Evolutionary conservation across 30 jellyfish, hydroid and myxozoan species (phyloP).

Genomic region (Sanderia malayensis): DNA sequence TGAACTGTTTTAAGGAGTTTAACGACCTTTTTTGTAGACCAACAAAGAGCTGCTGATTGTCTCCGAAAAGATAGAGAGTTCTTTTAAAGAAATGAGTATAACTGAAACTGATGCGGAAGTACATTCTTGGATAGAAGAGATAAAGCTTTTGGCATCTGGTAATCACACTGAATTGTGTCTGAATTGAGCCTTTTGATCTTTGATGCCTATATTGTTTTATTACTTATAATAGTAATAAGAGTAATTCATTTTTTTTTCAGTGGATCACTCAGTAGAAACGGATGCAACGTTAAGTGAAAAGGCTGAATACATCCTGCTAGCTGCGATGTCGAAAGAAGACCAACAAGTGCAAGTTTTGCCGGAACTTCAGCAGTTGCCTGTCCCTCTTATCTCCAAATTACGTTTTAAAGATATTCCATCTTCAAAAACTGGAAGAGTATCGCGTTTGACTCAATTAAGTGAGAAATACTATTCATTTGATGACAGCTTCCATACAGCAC

Average conservation of each 20-base stretch:
- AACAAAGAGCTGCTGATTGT: not conserved
- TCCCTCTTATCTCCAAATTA: not conserved
- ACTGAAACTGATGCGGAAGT: not conserved
- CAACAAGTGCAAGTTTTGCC: not conserved
- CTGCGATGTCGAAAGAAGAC: conserved; percentile 2
- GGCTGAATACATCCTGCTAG: conserved; percentile 2
- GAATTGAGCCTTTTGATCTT: not conserved
- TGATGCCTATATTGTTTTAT: not conserved
- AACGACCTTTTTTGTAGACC: not conserved
- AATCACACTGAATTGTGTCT: not conserved
- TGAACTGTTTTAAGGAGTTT: not conserved
- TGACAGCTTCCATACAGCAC: not conserved
- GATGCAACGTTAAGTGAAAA: not conserved
- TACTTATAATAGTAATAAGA: not conserved
- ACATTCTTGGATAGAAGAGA: not conserved
- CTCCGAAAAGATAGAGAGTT: not conserved
- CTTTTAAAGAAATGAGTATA: not conserved
- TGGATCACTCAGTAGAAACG: conserved; percentile 1
- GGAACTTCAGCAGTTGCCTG: not conserved
- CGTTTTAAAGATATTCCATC: not conserved
- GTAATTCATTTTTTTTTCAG: not conserved
- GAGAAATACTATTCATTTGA: not conserved
- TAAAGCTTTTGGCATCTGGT: not conserved
- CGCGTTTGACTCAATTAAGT: not conserved
- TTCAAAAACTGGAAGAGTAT: not conserved